phyloP scores from a whole-genome alignment of 2,888 invertebrate species.

The Dryocosmus kuriphilus region DNA sequence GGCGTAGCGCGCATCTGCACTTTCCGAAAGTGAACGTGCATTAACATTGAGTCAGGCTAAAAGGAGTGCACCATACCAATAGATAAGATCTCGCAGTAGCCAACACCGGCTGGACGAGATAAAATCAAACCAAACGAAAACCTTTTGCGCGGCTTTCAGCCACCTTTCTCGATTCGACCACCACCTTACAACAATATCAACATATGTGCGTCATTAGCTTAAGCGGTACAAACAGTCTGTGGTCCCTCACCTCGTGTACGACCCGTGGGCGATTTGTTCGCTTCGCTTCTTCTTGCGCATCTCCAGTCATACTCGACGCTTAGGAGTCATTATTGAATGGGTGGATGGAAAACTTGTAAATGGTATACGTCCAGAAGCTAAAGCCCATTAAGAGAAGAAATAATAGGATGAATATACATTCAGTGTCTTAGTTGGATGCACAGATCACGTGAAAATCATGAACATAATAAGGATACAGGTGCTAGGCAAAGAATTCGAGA shows the following conservation, averaged over 20 bases:
- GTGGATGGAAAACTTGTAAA: background rate
- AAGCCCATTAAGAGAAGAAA: background rate
- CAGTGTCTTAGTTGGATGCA: background rate
- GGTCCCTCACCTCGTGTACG: conserved; percentile 48
- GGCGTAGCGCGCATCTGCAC: conserved; percentile 50
- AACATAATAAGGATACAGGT: background rate
- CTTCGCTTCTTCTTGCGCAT: conserved; percentile 8
- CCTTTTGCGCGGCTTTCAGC: conserved; percentile 48
- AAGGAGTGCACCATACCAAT: conserved; percentile 51
- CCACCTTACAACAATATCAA: conserved; percentile 47
- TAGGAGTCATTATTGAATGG: background rate
- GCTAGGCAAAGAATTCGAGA: background rate
- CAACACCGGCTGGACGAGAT: conserved; percentile 56
- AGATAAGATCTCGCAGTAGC: conserved; percentile 51
- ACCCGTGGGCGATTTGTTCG: conserved; percentile 13
- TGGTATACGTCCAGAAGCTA: background rate
- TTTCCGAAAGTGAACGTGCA: conserved; percentile 51
- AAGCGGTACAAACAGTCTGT: conserved; percentile 73
- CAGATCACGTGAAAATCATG: background rate
- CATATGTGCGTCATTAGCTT: conserved; percentile 76
- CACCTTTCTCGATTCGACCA: conserved; percentile 53
- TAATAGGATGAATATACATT: background rate
- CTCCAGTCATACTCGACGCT: background rate
- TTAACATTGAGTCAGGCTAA: conserved; percentile 45
- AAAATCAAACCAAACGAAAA: conserved; percentile 55